Evolutionary conservation across 1,140 invertebrate species (phyloP).

Genomic region (Papilio polyxenes): DNA sequence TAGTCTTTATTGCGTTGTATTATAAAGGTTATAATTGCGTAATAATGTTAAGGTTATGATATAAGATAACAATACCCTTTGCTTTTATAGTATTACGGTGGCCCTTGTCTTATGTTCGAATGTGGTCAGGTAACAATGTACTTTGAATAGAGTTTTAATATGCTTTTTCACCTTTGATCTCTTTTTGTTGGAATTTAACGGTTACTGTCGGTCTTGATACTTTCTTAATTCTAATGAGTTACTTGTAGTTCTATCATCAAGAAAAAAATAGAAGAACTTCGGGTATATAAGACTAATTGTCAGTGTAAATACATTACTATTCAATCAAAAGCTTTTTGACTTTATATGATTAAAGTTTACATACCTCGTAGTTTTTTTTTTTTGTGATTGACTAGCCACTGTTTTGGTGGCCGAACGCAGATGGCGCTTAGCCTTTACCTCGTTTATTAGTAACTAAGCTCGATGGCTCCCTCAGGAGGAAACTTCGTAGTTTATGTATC

Average conservation of each 20-base stretch:
- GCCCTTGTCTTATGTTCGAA: slow-evolving; percentile 73
- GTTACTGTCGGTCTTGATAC: slow-evolving; percentile 5
- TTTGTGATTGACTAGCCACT: background rate
- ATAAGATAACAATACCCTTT: slow-evolving; percentile 61
- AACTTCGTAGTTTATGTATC: background rate
- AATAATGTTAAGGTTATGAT: slow-evolving; percentile 45
- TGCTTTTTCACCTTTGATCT: slow-evolving; percentile 49
- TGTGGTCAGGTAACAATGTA: slow-evolving; percentile 71
- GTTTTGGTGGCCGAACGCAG: too few relatives aligned
- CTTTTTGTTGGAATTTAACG: slow-evolving; percentile 35
- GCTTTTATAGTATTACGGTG: slow-evolving; percentile 71
- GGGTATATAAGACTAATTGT: background rate
- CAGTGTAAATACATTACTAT: background rate
- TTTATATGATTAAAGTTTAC: background rate
- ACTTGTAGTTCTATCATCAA: slow-evolving; percentile 10
- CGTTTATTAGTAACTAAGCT: too few relatives aligned
- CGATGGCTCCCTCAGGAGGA: too few relatives aligned
- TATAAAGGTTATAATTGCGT: slow-evolving; percentile 54
- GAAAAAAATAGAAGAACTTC: too few relatives aligned
- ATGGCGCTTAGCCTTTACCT: too few relatives aligned
- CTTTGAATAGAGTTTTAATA: slow-evolving; percentile 66
- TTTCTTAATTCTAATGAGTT: slow-evolving; percentile 32
- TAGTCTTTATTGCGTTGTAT: slow-evolving; percentile 64
- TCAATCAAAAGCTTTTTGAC: background rate
- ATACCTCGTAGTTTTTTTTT: background rate